Evolutionary conservation across 2,797 vertebrate species (phyloP).

Genomic region (Pangasius larnaudii): DNA sequence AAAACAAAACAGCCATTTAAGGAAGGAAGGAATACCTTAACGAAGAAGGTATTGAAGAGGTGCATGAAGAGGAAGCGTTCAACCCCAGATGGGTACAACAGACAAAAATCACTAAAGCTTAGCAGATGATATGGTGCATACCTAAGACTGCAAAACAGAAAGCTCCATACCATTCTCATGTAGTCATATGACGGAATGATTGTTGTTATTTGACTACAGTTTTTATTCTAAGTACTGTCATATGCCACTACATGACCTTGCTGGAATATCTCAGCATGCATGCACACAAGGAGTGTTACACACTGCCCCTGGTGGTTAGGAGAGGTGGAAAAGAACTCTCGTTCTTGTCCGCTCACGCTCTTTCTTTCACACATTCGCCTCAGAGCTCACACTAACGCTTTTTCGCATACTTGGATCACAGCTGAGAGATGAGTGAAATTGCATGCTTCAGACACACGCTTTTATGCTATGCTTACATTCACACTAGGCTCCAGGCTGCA

Average conservation of each 20-base stretch:
- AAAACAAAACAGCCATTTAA: background rate
- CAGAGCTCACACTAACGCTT: background rate
- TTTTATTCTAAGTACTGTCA: background rate
- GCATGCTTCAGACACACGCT: conserved; percentile 14
- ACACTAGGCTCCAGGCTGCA: conserved; percentile 56
- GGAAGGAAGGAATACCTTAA: background rate
- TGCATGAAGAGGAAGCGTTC: background rate
- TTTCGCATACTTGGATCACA: conserved; percentile 20
- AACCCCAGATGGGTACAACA: background rate
- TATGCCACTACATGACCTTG: background rate
- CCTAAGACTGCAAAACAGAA: background rate
- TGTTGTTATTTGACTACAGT: background rate
- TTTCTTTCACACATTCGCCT: conserved; percentile 1
- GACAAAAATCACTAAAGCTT: background rate
- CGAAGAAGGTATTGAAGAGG: background rate
- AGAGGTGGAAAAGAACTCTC: background rate
- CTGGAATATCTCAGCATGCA: background rate
- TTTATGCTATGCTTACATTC: conserved; percentile 42
- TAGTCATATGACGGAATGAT: background rate
- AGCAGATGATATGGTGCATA: background rate
- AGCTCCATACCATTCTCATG: background rate
- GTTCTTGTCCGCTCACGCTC: background rate
- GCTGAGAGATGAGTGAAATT: conserved; percentile 23
- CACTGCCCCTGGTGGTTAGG: background rate
- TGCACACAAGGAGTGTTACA: background rate